Evolutionary conservation across 2,888 invertebrate species (phyloP), one percentile per base, ranked within the genome.

Genomic region (Chaetoderma sp.): DNA sequence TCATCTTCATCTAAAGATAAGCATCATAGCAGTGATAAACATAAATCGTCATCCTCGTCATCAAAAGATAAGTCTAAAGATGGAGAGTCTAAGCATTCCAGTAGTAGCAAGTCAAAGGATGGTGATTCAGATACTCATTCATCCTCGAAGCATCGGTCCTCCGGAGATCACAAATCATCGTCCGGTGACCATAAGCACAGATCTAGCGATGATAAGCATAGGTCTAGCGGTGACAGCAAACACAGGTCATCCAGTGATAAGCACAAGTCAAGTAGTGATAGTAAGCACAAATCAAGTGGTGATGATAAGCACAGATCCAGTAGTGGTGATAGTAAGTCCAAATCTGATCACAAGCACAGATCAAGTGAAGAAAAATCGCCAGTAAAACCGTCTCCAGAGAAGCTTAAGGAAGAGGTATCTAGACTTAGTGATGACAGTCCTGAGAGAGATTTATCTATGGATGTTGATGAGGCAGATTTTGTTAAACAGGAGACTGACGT

Each of bases 331-430:
- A 63, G 55, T n/a, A 30, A 32, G 28, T 44, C 33, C n/a, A 60
- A 60, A 27, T 52, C 25, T 30, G 50, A 65, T 16, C 67, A 68
- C 25, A 68, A 71, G 27, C 70, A 64, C 28, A 62, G 58, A 18
- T 67, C 67, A 39, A 69, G 67, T 54, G 67, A 68, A 39, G 67
- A 64, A 25, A 68, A 68, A n/a, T n/a, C n/a, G n/a, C 50, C 67
- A 67, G 1, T 39, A n/a, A 6, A 18, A 8, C 30, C 30, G 16
- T n/a, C 16, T 5, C 49, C 44, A 3, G 28, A 32, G 30, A 25
- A 59, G 10, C 47, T 44, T 33, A 25, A 33, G 18, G 56, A 55
- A 67, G 69, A 16, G 61, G 60, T 23, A 39, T 69, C 47, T 42
- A 67, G 63, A 50, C 54, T 58, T 16, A 68, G 65, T 33, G 63